Evolutionary conservation across 2,797 vertebrate genomes (phyloP).

Genomic region (Pyrocephalus nanus): DNA sequence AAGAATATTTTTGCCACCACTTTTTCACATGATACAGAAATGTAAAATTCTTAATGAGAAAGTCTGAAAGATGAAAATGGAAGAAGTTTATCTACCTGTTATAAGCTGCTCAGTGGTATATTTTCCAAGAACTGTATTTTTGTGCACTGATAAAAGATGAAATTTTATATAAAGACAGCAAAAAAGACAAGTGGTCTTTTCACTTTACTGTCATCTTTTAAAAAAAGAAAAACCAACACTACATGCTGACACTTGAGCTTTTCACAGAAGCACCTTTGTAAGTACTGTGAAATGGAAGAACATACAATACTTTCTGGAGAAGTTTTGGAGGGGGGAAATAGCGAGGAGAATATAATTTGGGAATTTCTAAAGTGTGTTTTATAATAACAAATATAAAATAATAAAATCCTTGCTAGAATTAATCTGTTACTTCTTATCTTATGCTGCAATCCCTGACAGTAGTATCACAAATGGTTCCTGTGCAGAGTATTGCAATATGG

Average conservation of each 20-base stretch:
- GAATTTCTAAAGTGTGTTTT: neutral
- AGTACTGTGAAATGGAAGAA: neutral
- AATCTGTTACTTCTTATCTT: slow-evolving; percentile 7
- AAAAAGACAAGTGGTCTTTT: neutral
- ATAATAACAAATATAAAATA: neutral
- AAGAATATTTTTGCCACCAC: neutral
- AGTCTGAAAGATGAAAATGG: neutral
- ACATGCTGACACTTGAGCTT: neutral
- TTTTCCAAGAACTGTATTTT: neutral
- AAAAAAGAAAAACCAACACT: neutral
- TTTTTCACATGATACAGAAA: neutral
- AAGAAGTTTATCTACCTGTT: neutral
- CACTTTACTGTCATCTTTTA: neutral
- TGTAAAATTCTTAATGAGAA: neutral
- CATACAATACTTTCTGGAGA: neutral
- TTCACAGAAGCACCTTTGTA: neutral
- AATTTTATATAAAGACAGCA: neutral
- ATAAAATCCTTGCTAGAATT: neutral
- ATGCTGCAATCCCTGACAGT: slow-evolving; percentile 5
- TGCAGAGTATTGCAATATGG: neutral
- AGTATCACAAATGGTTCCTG: neutral
- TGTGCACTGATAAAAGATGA: neutral
- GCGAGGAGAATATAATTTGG: neutral
- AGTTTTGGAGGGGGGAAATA: neutral
- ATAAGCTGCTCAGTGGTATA: neutral